Evolutionary conservation across 2,113 vertebrate species (phyloP), one percentile per base, ranked within the genome.

Genomic region (Drymodes brunneopygia): DNA sequence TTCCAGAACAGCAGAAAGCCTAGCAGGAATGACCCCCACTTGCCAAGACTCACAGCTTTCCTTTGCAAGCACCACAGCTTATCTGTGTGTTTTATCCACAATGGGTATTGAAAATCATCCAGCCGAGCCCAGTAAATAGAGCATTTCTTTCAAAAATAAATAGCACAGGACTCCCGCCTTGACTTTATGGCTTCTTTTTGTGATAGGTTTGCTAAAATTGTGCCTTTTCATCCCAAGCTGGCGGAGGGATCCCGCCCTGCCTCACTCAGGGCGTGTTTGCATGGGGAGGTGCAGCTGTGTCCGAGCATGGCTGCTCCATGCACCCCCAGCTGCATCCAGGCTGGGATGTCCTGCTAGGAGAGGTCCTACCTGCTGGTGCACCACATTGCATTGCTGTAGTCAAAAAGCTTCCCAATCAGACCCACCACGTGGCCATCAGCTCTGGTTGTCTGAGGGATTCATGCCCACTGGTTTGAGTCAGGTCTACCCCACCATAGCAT

Each of bases 361-460:
- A 64, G 3, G 6, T 74, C 29, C 11, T 0, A 0, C 38, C 74
- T 65, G 8, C 64, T 71, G 5, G 1, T 81, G 40, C 24, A 28
- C 33, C 40, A 7, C 20, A 7, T 42, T 75, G 31, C 15, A 20
- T 20, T 45, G 8, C 45, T 33, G 9, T 10, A 48, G 45, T 23
- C 67, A 78, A 69, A 77, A 87, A 38, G 24, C 44, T 67, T 58
- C 47, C 28, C 16, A 31, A 60, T 58, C 29, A 40, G 19, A 36
- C 36, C 10, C 27, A 4, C 12, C 27, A 47, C 0, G 0, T 42
- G 54, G 31, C 23, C 0, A 0, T 15, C 57, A 66, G 33, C 25
- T 81, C 56, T 66, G 5, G 1, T 28, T 84, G 27, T 67, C 35
- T 77, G 60, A 84, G 35, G n/a, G 24, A 48, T 86, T 81, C 27